Conservation (phyloP, 2,113 vertebrate genomes). For the Clupea harengus region DNA sequence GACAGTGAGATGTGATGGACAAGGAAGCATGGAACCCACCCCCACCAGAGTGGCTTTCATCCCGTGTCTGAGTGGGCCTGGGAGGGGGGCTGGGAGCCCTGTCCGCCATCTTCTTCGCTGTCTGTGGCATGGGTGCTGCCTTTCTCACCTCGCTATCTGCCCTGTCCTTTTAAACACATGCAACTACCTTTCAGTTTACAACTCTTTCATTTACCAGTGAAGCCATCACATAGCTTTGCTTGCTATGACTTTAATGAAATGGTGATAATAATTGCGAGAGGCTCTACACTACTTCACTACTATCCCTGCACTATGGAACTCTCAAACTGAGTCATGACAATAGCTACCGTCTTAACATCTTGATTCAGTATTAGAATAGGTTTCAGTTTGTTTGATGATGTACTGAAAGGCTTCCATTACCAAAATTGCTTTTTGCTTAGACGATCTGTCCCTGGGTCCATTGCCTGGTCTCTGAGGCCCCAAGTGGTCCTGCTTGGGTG, state of each 20-base stretch:
- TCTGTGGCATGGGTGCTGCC: not conserved
- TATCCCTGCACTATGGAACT: too few relatives aligned
- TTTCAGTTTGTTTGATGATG: not conserved
- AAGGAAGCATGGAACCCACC: not conserved
- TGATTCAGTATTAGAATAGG: not conserved
- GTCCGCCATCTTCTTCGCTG: not conserved
- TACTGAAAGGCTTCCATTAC: not conserved
- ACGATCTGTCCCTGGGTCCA: not conserved
- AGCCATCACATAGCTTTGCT: too few relatives aligned
- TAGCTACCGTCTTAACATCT: too few relatives aligned
- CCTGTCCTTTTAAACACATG: not conserved
- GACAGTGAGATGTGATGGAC: not conserved
- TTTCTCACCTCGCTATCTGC: not conserved
- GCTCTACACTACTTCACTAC: too few relatives aligned
- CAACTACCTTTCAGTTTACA: not conserved
- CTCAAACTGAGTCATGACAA: too few relatives aligned
- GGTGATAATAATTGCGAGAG: too few relatives aligned
- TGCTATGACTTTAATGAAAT: too few relatives aligned
- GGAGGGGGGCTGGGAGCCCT: not conserved
- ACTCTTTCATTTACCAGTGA: too few relatives aligned
- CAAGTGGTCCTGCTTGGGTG: not conserved
- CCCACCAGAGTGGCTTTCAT: not conserved
- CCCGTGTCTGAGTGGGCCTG: not conserved
- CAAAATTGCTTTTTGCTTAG: not conserved
- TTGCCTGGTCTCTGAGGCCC: not conserved